Conservation (phyloP, 2,888 invertebrate genomes). For the Microplitis manilae region DNA sequence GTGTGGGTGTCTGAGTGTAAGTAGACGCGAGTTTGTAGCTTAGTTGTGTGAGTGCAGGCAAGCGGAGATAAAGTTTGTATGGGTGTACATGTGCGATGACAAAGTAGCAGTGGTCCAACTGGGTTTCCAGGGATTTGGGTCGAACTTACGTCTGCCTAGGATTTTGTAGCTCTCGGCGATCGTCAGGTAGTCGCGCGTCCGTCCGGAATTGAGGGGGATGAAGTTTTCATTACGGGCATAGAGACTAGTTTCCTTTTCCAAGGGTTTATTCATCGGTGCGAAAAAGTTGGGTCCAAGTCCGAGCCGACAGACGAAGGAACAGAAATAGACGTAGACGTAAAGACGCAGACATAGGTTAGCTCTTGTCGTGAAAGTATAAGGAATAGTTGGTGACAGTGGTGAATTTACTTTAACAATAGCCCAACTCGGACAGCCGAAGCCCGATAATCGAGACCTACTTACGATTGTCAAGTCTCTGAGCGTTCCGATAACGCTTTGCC, state of each 20-base stretch:
- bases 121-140: conserved; percentile 52
- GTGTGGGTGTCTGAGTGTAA: conserved; percentile 31
- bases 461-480: conserved; percentile 33
- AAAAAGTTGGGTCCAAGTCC: conserved; percentile 31
- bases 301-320: conserved; percentile 17
- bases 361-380: conserved; percentile 31
- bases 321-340: conserved; percentile 28
- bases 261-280: conserved; percentile 27
- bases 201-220: conserved; percentile 40
- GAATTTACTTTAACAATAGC: conserved; percentile 35
- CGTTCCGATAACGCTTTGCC: conserved; percentile 34
- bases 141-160: conserved; percentile 52
- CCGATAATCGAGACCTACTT: conserved; percentile 35
- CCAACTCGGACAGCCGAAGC: conserved; percentile 35
- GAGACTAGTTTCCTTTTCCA: conserved; percentile 5
- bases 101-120: conserved; percentile 41
- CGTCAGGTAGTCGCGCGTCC: conserved; percentile 33
- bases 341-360: conserved; percentile 23
- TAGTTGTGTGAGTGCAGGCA: background rate
- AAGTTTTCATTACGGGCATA: conserved; percentile 40
- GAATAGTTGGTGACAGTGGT: conserved; percentile 26
- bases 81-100: conserved; percentile 17
- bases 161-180: conserved; percentile 51
- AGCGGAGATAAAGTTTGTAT: conserved; percentile 1
- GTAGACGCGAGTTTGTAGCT: conserved; percentile 25